phyloP scores from a whole-genome alignment of 2,797 vertebrate genomes.

The Sebastiscus albofasciatus region DNA sequence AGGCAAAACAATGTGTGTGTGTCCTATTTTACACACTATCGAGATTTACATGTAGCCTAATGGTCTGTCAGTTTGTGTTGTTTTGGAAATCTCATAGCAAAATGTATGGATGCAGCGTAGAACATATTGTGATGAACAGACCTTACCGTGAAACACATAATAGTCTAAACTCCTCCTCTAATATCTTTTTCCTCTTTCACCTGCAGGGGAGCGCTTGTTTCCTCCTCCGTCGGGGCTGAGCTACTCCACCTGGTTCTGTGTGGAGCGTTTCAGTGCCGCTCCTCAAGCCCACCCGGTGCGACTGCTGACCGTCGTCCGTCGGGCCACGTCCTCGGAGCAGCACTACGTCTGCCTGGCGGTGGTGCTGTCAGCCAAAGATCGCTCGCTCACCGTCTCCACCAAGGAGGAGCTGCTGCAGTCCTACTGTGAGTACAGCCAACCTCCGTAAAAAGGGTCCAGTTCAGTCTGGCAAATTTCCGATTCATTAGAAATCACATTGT shows the following conservation, averaged over 20 bases:
- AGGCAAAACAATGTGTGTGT: neutral
- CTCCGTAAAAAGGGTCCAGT: no score
- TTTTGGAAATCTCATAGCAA: neutral
- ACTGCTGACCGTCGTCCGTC: conserved; percentile 91
- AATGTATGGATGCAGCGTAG: neutral
- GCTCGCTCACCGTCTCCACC: conserved; percentile 93
- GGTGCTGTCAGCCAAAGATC: conserved; percentile 92
- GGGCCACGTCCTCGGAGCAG: conserved; percentile 94
- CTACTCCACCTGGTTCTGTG: conserved; percentile 97
- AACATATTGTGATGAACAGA: neutral
- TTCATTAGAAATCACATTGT: no score
- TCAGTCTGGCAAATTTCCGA: no score
- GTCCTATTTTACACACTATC: neutral
- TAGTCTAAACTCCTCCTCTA: neutral
- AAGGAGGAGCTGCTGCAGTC: conserved; percentile 96
- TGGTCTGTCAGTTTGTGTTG: neutral
- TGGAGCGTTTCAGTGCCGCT: conserved; percentile 91
- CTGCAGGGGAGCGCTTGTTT: conserved; percentile 92
- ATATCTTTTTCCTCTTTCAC: neutral
- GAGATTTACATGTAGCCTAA: neutral
- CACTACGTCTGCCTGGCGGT: conserved; percentile 94
- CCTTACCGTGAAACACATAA: neutral
- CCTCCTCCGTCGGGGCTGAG: conserved; percentile 95
- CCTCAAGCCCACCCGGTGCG: conserved; percentile 91
- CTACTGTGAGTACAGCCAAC: conserved; percentile 83